Percentiles rank a stretch among this genome's conserved stretches.
Evolutionary conservation across 2,888 invertebrate genomes (phyloP).

Genomic region (Pseudolycoriella hygida): DNA sequence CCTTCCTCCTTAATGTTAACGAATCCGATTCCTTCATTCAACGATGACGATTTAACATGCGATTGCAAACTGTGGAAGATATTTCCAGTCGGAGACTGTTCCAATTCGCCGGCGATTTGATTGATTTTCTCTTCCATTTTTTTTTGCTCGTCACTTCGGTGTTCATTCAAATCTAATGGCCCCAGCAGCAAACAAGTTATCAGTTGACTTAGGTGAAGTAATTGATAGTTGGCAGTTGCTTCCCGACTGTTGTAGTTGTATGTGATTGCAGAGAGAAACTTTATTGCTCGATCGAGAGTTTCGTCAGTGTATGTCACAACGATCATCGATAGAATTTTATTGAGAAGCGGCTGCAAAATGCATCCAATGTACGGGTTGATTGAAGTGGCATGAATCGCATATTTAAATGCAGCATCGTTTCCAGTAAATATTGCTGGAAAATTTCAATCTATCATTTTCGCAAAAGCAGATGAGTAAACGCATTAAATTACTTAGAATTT

Average conservation of each 20-base stretch:
- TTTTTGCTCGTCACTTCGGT: background rate
- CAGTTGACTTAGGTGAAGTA: constrained; percentile 24
- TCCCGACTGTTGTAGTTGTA: constrained; percentile 21
- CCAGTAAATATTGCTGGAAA: constrained; percentile 19
- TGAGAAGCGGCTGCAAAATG: constrained; percentile 21
- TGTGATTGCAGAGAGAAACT: constrained; percentile 21
- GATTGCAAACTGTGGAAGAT: too few relatives aligned
- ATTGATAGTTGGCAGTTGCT: constrained; percentile 20
- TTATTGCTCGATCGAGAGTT: constrained; percentile 22
- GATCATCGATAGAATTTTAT: constrained; percentile 23
- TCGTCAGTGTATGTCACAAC: constrained; percentile 23
- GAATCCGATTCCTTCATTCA: too few relatives aligned
- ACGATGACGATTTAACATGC: too few relatives aligned
- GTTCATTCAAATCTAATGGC: constrained; percentile 20
- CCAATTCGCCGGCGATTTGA: background rate
- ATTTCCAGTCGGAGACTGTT: background rate
- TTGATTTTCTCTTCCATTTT: constrained; percentile 1
- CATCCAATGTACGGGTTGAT: constrained; percentile 22
- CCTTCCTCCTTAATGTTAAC: background rate
- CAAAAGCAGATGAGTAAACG: too few relatives aligned
- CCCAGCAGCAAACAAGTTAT: constrained; percentile 24
- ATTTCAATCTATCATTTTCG: too few relatives aligned
- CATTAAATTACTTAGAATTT: too few relatives aligned
- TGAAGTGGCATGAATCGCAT: constrained; percentile 17
- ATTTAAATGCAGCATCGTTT: constrained; percentile 15